Evolutionary conservation across 2,888 invertebrate species (phyloP).

Genomic region (Rosalia funebris): DNA sequence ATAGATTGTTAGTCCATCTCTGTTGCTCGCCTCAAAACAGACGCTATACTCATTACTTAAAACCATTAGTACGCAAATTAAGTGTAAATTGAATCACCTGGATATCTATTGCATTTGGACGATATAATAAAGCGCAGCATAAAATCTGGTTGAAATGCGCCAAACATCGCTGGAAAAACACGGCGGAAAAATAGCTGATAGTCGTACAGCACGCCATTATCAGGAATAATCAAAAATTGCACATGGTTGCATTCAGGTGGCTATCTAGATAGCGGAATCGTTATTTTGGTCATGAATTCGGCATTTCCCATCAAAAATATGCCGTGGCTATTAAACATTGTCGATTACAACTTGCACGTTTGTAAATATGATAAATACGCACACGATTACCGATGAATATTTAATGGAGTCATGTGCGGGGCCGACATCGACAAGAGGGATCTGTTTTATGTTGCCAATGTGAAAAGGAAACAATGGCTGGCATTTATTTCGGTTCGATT

Average conservation of each 20-base stretch:
- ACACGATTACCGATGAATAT: conserved; percentile 18
- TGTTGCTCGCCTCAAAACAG: too few species aligned
- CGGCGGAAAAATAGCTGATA: conserved; percentile 43
- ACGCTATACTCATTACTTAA: too few species aligned
- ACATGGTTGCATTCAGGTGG: conserved; percentile 57
- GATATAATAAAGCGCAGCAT: conserved; percentile 24
- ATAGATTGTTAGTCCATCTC: too few species aligned
- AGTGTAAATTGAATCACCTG: conserved; percentile 5
- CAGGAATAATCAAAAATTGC: conserved; percentile 59
- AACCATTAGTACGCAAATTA: too few species aligned
- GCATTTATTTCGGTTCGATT: too few species aligned
- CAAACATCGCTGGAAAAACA: conserved; percentile 35
- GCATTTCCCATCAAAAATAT: conserved; percentile 34
- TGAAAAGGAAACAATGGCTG: too few species aligned
- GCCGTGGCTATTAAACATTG: conserved; percentile 20
- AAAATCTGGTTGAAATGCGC: conserved; percentile 19
- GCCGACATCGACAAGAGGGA: too few species aligned
- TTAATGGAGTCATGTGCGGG: conserved; percentile 14
- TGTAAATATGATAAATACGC: conserved; percentile 20
- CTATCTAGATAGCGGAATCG: conserved; percentile 41
- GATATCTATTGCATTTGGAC: background rate
- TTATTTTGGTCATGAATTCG: conserved; percentile 44
- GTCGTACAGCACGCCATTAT: conserved; percentile 51
- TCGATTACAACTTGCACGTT: conserved; percentile 17
- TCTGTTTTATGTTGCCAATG: too few species aligned